Evolutionary conservation across 1,140 invertebrate species (phyloP), one percentile per base, ranked within the genome.

Genomic region (Drosophila nannoptera): DNA sequence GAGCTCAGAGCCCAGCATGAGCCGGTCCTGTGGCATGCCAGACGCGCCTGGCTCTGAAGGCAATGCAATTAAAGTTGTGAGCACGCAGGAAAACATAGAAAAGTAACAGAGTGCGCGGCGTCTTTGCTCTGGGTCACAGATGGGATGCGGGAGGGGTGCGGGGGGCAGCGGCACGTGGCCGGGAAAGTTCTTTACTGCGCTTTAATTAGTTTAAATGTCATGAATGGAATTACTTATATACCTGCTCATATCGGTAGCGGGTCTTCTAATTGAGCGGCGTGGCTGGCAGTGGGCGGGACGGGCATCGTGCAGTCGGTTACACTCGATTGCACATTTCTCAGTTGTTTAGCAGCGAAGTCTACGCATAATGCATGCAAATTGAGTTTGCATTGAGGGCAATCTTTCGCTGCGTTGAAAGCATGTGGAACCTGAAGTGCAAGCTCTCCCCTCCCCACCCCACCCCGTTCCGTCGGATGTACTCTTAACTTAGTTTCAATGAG

Each of bases 291-390:
- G 3, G 36, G 14, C 40, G n/a, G 40, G 14, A 7, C 12, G 40
- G 14, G 40, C 9, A 43, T 43, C 14, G 7, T 5, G n/a, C 40
- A 43, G 40, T 43, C 12, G 12, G n/a, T 14, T 6, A 14, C 14
- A 43, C n/a, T 4, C 40, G 40, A 43, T 7, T 7, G 40, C 12
- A 40, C 16, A 16, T 31, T 31, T 35, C 53, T 53, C 8, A 2
- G 14, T 16, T 32, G 5, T 9, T 46, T 16, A 14, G 16, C 31
- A 35, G n/a, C 2, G 5, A 38, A 54, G 9, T 52, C 46, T 62
- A 32, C 40, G 52, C 60, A 66, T 73, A 75, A 69, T 72, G 64
- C 71, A 77, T 68, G 75, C 64, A 83, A 82, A 78, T 78, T 78
- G 60, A 64, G 75, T 75, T 83, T 60, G 33, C 65, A 53, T 40